A percentile compares a stretch with the other conserved stretches of the same genome.
phyloP scores from a whole-genome alignment of 2,888 invertebrate species.

The Drosophila pullipes region DNA sequence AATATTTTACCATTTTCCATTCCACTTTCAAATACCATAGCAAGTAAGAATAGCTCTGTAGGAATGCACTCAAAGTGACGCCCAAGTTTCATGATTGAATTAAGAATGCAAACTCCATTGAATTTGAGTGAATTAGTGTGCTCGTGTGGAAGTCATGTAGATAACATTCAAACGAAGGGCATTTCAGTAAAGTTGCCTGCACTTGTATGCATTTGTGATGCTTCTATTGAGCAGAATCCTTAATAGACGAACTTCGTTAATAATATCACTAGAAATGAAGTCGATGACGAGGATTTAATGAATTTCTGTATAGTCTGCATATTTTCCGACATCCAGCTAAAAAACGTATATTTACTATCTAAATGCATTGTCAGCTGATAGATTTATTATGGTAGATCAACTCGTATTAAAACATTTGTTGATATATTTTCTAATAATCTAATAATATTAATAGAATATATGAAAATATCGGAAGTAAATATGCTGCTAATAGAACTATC shows the following conservation, averaged over 20 bases:
- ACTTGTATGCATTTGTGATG: neutral
- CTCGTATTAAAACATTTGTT: neutral
- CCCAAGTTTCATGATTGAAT: neutral
- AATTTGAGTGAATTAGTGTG: neutral
- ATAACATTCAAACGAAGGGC: neutral
- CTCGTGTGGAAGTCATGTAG: neutral
- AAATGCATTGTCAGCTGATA: neutral
- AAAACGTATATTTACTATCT: neutral
- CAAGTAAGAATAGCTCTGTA: neutral
- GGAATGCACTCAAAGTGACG: neutral
- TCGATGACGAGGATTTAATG: neutral
- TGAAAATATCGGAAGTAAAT: neutral
- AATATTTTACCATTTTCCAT: neutral
- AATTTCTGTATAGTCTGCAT: neutral
- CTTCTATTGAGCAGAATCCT: neutral
- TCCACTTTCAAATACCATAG: neutral
- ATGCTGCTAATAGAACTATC: neutral
- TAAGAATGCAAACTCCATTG: neutral
- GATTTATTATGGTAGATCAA: neutral
- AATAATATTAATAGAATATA: neutral
- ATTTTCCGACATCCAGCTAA: neutral
- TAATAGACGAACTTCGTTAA: neutral
- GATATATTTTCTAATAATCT: neutral
- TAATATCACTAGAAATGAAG: neutral
- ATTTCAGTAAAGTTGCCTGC: neutral